Conservation (phyloP, 2,113 vertebrate species). For the Syrrhaptes paradoxus region DNA sequence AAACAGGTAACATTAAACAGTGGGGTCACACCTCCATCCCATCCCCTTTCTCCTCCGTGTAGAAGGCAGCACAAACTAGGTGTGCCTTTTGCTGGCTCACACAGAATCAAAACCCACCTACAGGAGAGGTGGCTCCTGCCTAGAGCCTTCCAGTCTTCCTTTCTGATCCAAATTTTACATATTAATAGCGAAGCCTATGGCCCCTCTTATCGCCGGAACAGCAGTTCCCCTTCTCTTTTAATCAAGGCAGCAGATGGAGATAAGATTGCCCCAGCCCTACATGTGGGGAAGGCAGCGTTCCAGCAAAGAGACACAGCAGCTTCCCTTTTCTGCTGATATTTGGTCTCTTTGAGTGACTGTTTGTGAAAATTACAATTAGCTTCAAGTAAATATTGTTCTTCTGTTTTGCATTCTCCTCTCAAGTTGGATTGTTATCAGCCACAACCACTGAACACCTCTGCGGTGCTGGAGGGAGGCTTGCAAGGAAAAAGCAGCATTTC, state of each 20-base stretch:
- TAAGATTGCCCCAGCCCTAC: neutral
- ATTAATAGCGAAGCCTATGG: neutral
- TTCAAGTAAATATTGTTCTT: neutral
- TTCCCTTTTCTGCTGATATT: neutral
- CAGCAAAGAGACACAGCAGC: neutral
- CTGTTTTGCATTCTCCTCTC: neutral
- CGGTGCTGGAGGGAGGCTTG: rapidly evolving
- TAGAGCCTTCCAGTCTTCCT: neutral
- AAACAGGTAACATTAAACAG: neutral
- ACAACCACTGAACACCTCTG: neutral
- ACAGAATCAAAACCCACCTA: neutral
- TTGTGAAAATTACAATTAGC: neutral
- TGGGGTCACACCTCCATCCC: neutral
- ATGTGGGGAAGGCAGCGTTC: neutral
- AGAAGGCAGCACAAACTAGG: neutral
- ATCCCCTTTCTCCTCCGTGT: neutral
- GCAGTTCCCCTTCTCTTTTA: neutral
- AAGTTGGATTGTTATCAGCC: neutral
- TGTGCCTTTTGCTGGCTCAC: neutral
- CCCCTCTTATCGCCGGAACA: neutral
- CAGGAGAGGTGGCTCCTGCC: neutral
- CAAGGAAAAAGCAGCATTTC: neutral
- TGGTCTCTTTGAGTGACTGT: neutral
- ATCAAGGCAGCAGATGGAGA: neutral
- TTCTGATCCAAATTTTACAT: neutral